Conservation (phyloP, 2,797 vertebrate genomes). For the Myotis myotis region DNA sequence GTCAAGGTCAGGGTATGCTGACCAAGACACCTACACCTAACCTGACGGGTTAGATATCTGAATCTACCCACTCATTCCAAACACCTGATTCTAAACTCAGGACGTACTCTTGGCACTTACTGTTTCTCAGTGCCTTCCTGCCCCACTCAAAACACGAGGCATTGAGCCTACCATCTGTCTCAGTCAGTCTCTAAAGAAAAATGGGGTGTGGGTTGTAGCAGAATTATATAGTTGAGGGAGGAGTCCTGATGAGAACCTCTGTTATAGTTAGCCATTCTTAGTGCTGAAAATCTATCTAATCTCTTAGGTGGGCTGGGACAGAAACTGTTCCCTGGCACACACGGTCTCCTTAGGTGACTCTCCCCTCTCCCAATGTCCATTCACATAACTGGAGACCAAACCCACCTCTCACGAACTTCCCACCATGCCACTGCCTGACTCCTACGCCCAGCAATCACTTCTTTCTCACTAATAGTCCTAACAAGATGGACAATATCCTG, state of each 20-base stretch:
- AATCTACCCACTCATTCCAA: neutral
- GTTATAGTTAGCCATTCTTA: neutral
- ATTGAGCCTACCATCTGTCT: neutral
- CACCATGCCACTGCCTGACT: neutral
- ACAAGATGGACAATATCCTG: neutral
- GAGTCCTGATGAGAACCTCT: neutral
- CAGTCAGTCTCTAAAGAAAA: neutral
- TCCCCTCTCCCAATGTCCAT: neutral
- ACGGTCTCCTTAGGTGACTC: neutral
- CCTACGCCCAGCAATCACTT: neutral
- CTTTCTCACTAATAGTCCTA: neutral
- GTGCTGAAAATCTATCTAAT: neutral
- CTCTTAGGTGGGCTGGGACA: neutral
- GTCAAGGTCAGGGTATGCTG: neutral
- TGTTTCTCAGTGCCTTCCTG: neutral
- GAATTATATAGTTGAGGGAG: neutral
- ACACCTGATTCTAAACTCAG: neutral
- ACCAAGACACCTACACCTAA: neutral
- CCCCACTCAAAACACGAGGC: neutral
- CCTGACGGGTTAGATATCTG: neutral
- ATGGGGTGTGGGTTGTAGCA: neutral
- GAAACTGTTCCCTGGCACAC: neutral
- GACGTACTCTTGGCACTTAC: neutral
- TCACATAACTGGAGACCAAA: neutral
- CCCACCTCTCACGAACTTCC: neutral